Evolutionary conservation across 2,888 invertebrate species (phyloP).

Genomic region (Geotrupes spiniger): DNA sequence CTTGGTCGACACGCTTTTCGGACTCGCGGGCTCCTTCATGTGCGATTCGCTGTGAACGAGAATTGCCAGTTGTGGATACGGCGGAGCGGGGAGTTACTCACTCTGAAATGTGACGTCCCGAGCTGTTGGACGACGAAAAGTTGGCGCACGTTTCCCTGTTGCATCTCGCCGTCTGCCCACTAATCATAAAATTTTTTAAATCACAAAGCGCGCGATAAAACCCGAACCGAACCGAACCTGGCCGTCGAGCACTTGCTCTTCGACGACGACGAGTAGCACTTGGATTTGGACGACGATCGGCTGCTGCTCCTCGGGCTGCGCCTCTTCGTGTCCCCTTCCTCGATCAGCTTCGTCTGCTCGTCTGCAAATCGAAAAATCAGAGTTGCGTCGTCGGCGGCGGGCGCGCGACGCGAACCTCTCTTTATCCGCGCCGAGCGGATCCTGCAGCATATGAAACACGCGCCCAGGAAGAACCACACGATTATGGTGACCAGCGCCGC

Average conservation of each 20-base stretch:
- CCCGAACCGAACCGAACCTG: constrained; percentile 9
- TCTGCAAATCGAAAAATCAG: constrained; percentile 8
- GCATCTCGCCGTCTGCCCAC: constrained; percentile 14
- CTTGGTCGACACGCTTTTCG: too few relatives aligned
- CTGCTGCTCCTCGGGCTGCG: not conserved
- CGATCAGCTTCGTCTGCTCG: constrained; percentile 14
- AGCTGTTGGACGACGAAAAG: not conserved
- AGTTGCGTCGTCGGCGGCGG: too few relatives aligned
- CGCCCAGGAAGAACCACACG: constrained; percentile 46
- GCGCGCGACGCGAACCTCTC: constrained; percentile 5
- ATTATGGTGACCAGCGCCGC: constrained; percentile 42
- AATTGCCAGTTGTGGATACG: too few relatives aligned
- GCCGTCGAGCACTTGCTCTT: constrained; percentile 18
- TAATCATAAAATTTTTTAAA: constrained; percentile 1
- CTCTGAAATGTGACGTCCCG: too few relatives aligned
- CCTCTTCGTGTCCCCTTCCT: constrained; percentile 9
- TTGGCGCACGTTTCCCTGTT: constrained; percentile 13
- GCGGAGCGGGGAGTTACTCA: too few relatives aligned
- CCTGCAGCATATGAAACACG: constrained; percentile 43
- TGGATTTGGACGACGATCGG: constrained; percentile 13
- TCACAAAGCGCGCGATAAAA: not conserved
- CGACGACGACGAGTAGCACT: constrained; percentile 16
- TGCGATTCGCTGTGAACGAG: too few relatives aligned
- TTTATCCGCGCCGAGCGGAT: constrained; percentile 24
- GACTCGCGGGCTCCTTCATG: too few relatives aligned